A percentile compares a stretch with the other conserved stretches of the same genome.
These are phyloP conservation scores for Melitaea athalia DNA, from an alignment of 2,888 invertebrate species.

Conservation along the genomic window DNA sequence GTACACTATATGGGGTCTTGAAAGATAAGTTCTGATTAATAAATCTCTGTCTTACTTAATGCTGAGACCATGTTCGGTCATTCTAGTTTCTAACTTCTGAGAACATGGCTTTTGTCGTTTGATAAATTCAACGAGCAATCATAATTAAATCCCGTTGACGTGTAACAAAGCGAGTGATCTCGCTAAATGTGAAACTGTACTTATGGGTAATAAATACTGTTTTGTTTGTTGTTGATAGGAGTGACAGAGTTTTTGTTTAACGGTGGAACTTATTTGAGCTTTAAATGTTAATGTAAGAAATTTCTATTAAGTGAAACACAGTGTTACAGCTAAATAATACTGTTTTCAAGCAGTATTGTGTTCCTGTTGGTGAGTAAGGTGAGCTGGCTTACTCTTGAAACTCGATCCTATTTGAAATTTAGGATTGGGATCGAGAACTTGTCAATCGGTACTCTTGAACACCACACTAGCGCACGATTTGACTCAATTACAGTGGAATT, in stretches of 20 bases:
- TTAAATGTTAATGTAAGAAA: background rate
- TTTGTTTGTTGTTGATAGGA: background rate
- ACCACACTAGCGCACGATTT: no score
- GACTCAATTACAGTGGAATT: no score
- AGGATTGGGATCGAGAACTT: no score
- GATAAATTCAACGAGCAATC: constrained; percentile 31
- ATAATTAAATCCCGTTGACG: constrained; percentile 33
- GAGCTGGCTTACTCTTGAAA: no score
- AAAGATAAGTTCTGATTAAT: constrained; percentile 32
- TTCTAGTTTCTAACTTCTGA: constrained; percentile 19
- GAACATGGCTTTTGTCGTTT: constrained; percentile 28
- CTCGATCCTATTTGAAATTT: no score
- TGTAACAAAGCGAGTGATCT: constrained; percentile 26
- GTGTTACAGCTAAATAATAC: no score
- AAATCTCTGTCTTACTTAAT: constrained; percentile 33
- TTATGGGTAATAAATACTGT: constrained; percentile 1
- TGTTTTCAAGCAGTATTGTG: no score
- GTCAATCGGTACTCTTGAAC: no score
- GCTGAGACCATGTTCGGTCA: constrained; percentile 21
- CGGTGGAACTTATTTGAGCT: background rate
- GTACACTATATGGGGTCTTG: no score
- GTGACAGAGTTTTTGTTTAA: background rate
- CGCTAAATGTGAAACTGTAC: constrained; percentile 8
- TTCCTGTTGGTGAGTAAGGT: no score
- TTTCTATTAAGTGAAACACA: no score